Evolutionary conservation across 1,140 invertebrate genomes (phyloP), one percentile per base, ranked within the genome.

Genomic region (Bathynomus jamesi): DNA sequence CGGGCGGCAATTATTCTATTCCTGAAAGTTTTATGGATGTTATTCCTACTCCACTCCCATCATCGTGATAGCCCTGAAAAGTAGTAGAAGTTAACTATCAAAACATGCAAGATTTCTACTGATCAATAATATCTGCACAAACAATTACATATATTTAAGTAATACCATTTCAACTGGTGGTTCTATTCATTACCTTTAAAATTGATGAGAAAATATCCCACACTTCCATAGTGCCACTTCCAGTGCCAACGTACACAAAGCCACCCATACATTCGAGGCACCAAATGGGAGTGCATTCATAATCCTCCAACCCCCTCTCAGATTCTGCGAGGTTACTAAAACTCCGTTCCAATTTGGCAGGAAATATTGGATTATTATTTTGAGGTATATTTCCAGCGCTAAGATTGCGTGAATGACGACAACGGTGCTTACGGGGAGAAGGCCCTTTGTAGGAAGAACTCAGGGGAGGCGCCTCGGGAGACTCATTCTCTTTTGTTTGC

Each of bases 131-230:
- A n/a, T n/a, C n/a, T n/a, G n/a, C n/a, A n/a, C n/a, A n/a, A n/a
- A n/a, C n/a, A n/a, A n/a, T n/a, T n/a, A n/a, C n/a, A n/a, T n/a
- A n/a, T n/a, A n/a, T n/a, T n/a, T n/a, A n/a, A n/a, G n/a, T n/a
- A n/a, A n/a, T n/a, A n/a, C n/a, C n/a, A n/a, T n/a, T n/a, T n/a
- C n/a, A n/a, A n/a, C n/a, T n/a, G n/a, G n/a, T n/a, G n/a, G n/a
- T n/a, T n/a, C n/a, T n/a, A n/a, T n/a, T n/a, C n/a, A 53, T 80
- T 80, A 91, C 92, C 84, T 93, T 92, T 40, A 95, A 86, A 79
- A 87, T 87, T 8, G 91, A 91, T 28, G 89, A 89, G 10, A 88
- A 88, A 0, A 88, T 89, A 82, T 97, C 93, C 94, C 95, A 98
- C 78, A 96, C 89, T 82, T 98, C 95, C 27, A 97, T 82, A 53